Evolutionary conservation across 2,888 invertebrate genomes (phyloP).

Genomic region (Pedicia rivosa): DNA sequence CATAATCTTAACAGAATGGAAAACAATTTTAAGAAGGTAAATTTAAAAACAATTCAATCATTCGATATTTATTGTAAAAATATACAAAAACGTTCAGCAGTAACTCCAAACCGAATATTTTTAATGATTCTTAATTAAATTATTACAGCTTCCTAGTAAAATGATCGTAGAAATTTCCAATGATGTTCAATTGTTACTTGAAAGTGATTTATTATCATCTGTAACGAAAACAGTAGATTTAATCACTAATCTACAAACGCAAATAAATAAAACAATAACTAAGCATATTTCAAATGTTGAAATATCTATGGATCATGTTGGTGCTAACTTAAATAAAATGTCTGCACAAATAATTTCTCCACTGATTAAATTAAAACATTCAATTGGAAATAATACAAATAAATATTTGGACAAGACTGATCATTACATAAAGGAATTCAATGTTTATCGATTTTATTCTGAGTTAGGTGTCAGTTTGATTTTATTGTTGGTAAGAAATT

Average conservation of each 20-base stretch:
- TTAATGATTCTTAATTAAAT: no score
- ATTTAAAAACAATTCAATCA: no score
- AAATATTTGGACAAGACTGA: conserved; percentile 18
- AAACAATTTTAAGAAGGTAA: conserved; percentile 65
- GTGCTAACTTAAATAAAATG: conserved; percentile 23
- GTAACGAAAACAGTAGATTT: conserved; percentile 49
- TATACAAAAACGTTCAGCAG: no score
- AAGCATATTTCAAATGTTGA: conserved; percentile 48
- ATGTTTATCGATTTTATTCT: conserved; percentile 47
- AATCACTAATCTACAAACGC: conserved; percentile 43
- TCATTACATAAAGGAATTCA: conserved; percentile 29
- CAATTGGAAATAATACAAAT: conserved; percentile 19
- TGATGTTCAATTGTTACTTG: conserved; percentile 42
- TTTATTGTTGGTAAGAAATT: conserved; percentile 39
- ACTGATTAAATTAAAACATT: conserved; percentile 26
- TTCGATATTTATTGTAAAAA: no score
- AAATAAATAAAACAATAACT: conserved; percentile 49
- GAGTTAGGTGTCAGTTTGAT: conserved; percentile 53
- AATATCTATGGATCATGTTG: conserved; percentile 36
- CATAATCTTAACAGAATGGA: conserved; percentile 52
- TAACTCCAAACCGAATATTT: no score
- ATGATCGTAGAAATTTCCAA: conserved; percentile 46
- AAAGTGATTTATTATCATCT: conserved; percentile 41
- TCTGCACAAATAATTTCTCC: conserved; percentile 24
- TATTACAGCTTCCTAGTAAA: conserved; percentile 49